These are phyloP conservation scores for Myopa tessellatipennis DNA, from an alignment of 2,888 invertebrate species.

Conservation along the genomic window DNA sequence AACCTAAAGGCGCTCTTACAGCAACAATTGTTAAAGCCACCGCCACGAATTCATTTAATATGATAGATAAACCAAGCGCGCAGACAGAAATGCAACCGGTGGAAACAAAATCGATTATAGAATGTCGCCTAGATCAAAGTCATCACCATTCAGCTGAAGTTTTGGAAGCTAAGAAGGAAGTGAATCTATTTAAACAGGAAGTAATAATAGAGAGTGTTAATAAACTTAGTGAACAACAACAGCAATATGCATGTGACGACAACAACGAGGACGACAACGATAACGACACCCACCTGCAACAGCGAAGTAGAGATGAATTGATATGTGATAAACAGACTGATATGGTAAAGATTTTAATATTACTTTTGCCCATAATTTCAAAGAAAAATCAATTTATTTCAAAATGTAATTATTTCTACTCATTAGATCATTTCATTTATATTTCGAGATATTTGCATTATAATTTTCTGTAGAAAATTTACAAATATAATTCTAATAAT, in stretches of 20 bases:
- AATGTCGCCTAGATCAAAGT: conserved; percentile 46
- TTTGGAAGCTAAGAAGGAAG: background rate
- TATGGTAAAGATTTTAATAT: conserved; percentile 12
- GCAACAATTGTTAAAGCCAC: conserved; percentile 45
- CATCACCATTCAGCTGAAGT: conserved; percentile 41
- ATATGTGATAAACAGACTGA: conserved; percentile 40
- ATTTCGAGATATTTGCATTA: background rate
- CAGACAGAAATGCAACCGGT: background rate
- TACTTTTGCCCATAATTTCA: no score
- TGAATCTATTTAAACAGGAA: background rate
- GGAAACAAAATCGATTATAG: conserved; percentile 49
- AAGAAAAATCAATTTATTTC: background rate
- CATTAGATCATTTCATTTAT: background rate
- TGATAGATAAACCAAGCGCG: background rate
- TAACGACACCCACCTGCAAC: conserved; percentile 12
- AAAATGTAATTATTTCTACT: background rate
- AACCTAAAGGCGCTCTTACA: conserved; percentile 41
- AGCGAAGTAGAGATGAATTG: conserved; percentile 24
- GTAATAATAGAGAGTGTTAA: background rate
- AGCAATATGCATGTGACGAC: conserved; percentile 5
- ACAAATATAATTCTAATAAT: no score
- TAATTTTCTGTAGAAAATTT: background rate
- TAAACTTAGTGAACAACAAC: background rate
- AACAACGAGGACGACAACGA: background rate
- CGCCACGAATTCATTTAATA: background rate